Conservation (phyloP, 1,140 invertebrate species). For the Cheumatopsyche charites region DNA sequence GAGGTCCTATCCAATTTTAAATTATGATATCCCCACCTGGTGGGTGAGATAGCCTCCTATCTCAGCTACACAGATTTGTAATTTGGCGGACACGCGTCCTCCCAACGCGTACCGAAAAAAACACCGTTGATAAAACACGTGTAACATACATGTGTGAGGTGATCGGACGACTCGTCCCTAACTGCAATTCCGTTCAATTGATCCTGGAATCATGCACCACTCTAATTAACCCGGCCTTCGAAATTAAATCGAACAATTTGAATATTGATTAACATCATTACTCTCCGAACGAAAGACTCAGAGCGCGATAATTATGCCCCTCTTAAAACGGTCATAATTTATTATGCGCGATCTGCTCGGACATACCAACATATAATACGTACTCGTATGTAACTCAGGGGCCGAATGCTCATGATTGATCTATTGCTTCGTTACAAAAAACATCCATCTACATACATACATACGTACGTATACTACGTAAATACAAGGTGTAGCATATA, state of each 20-base stretch:
- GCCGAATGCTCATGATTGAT: constrained; percentile 27
- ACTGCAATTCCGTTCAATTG: no score
- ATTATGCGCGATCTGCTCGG: constrained; percentile 29
- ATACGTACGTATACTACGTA: no score
- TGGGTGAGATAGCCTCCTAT: no score
- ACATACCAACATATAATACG: no score
- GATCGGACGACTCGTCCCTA: no score
- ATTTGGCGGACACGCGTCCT: no score
- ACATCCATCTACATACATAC: not conserved
- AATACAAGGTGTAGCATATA: no score
- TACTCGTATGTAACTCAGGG: constrained; percentile 9
- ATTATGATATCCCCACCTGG: constrained; percentile 8
- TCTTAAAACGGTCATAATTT: constrained; percentile 37
- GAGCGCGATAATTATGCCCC: constrained; percentile 35
- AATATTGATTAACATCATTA: constrained; percentile 44
- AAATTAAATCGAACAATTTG: constrained; percentile 42
- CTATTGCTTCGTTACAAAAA: constrained; percentile 8
- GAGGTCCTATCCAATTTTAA: constrained; percentile 4
- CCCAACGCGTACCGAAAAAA: no score
- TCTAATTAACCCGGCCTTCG: constrained; percentile 33
- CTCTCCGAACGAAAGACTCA: constrained; percentile 28
- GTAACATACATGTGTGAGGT: no score
- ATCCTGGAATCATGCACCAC: no score
- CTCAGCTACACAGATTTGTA: no score
- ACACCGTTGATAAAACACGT: no score